phyloP scores from a whole-genome alignment of 2,113 vertebrate genomes.

The Gadus macrocephalus region DNA sequence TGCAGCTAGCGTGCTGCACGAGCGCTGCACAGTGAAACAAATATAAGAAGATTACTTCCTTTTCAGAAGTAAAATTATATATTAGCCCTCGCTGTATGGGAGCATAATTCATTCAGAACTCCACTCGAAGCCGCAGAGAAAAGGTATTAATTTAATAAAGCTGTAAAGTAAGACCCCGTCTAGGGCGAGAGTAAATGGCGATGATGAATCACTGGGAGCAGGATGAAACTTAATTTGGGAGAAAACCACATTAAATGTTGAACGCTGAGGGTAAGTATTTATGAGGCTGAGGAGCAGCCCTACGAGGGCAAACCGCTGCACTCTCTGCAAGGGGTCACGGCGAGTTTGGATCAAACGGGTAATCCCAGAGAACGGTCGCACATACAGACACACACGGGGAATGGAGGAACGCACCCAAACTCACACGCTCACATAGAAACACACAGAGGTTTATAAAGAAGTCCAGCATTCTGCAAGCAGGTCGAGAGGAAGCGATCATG shows the following conservation, averaged over 20 bases:
- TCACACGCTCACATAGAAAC: slow-evolving; percentile 15
- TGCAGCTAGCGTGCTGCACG: too few species aligned
- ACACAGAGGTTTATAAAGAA: slow-evolving; percentile 53
- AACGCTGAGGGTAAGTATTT: slow-evolving; percentile 62
- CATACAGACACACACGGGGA: too few species aligned
- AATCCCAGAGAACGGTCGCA: not conserved
- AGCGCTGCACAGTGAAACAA: too few species aligned
- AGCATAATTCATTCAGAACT: slow-evolving; percentile 63
- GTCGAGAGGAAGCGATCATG: not conserved
- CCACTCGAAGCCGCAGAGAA: slow-evolving; percentile 47
- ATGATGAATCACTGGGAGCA: slow-evolving; percentile 64
- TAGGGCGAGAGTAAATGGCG: slow-evolving; percentile 56
- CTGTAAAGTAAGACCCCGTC: slow-evolving; percentile 57
- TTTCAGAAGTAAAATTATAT: too few species aligned
- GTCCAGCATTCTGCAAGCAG: slow-evolving; percentile 27
- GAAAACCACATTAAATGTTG: slow-evolving; percentile 61
- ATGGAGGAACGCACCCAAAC: not conserved
- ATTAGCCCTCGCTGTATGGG: slow-evolving; percentile 36
- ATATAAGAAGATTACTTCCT: too few species aligned
- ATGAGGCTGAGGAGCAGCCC: slow-evolving; percentile 27
- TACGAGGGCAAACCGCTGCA: slow-evolving; percentile 22
- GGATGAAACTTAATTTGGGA: slow-evolving; percentile 62
- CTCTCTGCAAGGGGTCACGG: slow-evolving; percentile 32
- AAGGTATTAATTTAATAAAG: slow-evolving; percentile 71
- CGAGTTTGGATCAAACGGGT: slow-evolving; percentile 28